Evolutionary conservation across 2,113 vertebrate genomes (phyloP).

Genomic region (Barnardius zonarius): DNA sequence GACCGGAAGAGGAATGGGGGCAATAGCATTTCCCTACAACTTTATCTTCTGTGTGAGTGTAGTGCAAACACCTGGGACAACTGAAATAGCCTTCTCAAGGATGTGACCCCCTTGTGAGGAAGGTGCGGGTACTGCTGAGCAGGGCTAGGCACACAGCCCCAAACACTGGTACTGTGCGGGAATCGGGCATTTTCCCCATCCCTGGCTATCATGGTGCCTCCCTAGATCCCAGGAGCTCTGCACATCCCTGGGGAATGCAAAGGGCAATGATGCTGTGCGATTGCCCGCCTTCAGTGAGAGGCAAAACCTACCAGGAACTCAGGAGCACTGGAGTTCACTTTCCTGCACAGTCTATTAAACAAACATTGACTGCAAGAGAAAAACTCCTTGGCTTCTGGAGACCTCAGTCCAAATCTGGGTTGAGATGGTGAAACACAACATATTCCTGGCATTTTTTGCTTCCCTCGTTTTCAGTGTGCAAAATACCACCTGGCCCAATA

Average conservation of each 20-base stretch:
- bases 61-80: not conserved
- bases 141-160: not conserved
- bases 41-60: not conserved
- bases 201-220: accelerated
- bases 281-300: not conserved
- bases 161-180: not conserved
- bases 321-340: not conserved
- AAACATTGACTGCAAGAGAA: not conserved
- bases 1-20: not conserved
- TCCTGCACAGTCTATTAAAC: not conserved
- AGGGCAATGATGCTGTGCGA: not conserved
- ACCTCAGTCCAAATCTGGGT: constrained; percentile 14
- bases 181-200: not conserved
- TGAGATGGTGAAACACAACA: not conserved
- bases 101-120: accelerated
- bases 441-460: not conserved
- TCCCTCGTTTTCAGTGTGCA: not conserved
- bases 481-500: not conserved
- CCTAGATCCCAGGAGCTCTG: not conserved
- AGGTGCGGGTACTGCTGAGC: not conserved
- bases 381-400: not conserved
- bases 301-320: not conserved
- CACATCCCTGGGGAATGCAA: not conserved
- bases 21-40: not conserved
- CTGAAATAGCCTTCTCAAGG: not conserved